These are phyloP conservation scores for Lasaia peninsularis DNA, from an alignment of 1,140 invertebrate genomes.

Conservation along the genomic window DNA sequence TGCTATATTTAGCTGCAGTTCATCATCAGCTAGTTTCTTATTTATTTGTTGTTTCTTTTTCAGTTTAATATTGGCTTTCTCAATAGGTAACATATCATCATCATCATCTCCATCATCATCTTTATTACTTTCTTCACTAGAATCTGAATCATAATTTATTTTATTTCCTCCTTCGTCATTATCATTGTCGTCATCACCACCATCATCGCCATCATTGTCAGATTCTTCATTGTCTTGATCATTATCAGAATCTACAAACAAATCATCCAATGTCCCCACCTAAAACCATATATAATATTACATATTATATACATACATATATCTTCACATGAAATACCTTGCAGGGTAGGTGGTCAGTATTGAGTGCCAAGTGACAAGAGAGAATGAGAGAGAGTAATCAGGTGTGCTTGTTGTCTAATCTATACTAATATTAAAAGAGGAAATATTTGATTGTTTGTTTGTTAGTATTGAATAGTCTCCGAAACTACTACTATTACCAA, in stretches of 20 bases:
- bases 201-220: constrained; percentile 30
- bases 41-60: constrained; percentile 85
- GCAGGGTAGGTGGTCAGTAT: no score
- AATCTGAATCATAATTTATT: constrained; percentile 68
- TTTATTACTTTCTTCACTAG: constrained; percentile 61
- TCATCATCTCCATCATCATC: constrained; percentile 74
- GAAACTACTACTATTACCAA: no score
- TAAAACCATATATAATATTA: constrained; percentile 29
- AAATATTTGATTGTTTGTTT: no score
- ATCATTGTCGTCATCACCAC: constrained; percentile 24
- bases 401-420: no score
- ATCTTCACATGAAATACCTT: no score
- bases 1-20: constrained; percentile 86
- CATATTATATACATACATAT: no score
- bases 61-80: constrained; percentile 89
- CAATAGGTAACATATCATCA: constrained; percentile 89
- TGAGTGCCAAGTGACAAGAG: no score
- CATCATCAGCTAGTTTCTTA: constrained; percentile 87
- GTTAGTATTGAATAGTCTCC: no score
- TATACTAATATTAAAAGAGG: no score
- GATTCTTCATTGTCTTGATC: constrained; percentile 41
- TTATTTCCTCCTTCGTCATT: constrained; percentile 55
- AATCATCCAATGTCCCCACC: constrained; percentile 70
- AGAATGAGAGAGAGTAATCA: no score
- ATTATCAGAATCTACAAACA: constrained; percentile 67